Percentiles rank a stretch among this genome's conserved stretches.
Conservation (phyloP, 1,140 invertebrate genomes). For the Phenacoccus solenopsis region DNA sequence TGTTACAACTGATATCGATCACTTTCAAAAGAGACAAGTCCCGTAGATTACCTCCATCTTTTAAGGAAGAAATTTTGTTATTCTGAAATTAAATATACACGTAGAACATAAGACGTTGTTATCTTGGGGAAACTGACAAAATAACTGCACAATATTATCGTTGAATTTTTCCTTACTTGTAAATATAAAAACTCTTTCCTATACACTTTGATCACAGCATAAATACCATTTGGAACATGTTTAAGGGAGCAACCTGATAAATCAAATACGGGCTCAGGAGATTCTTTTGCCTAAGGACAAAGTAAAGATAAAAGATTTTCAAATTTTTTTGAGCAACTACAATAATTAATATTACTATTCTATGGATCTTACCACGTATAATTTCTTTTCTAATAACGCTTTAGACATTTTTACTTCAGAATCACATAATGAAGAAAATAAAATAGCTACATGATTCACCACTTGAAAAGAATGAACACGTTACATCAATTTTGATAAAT, state of each 20-base stretch:
- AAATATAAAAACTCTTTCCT: slow-evolving; percentile 7
- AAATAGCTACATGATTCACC: too few species aligned
- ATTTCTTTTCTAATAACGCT: background rate
- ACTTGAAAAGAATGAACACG: too few species aligned
- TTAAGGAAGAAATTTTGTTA: background rate
- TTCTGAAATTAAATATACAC: background rate
- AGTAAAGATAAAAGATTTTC: too few species aligned
- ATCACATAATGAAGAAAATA: background rate
- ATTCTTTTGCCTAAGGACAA: background rate
- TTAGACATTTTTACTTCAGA: background rate
- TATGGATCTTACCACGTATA: background rate
- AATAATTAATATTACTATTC: background rate
- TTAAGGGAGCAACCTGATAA: background rate
- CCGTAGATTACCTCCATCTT: background rate
- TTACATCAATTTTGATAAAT: too few species aligned
- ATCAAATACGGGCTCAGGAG: background rate
- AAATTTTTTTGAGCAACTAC: too few species aligned
- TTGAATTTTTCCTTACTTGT: background rate
- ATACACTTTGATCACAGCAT: background rate
- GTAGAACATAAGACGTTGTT: background rate
- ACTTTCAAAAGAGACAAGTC: background rate
- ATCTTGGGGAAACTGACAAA: background rate
- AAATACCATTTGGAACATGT: background rate
- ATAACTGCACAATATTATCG: background rate
- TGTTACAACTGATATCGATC: background rate